A percentile compares a stretch with the other conserved stretches of the same genome.
These are phyloP conservation scores for Agonopterix arenella DNA, from an alignment of 2,888 invertebrate species.

Conservation along the genomic window DNA sequence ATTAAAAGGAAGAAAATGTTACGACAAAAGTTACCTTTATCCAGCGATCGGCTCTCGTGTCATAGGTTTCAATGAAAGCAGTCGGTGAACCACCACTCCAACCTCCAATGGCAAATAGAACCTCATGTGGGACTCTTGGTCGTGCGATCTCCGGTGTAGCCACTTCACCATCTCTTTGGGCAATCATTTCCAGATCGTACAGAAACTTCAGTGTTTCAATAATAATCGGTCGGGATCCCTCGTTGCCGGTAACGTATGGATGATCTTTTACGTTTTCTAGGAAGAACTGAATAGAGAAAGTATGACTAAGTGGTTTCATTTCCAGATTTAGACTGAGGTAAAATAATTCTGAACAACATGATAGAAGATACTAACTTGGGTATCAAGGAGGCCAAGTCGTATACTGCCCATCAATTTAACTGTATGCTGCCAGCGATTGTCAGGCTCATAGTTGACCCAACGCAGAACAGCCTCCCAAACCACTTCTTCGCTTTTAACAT, in stretches of 20 bases:
- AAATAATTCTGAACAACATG: not conserved
- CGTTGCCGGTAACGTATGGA: slow-evolving; percentile 88
- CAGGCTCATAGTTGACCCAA: slow-evolving; percentile 90
- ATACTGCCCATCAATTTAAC: slow-evolving; percentile 88
- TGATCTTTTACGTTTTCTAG: slow-evolving; percentile 93
- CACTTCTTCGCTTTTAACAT: slow-evolving; percentile 90
- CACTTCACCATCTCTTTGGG: slow-evolving; percentile 86
- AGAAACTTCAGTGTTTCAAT: slow-evolving; percentile 94
- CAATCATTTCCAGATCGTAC: slow-evolving; percentile 93
- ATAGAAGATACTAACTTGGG: slow-evolving; percentile 64
- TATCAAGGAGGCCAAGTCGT: slow-evolving; percentile 88
- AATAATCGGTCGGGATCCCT: slow-evolving; percentile 90
- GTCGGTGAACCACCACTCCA: slow-evolving; percentile 84
- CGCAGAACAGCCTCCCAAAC: slow-evolving; percentile 91
- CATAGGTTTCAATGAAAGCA: slow-evolving; percentile 90
- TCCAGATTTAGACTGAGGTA: not conserved
- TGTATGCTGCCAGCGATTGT: slow-evolving; percentile 83
- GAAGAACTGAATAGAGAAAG: slow-evolving; percentile 82
- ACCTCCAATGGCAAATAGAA: slow-evolving; percentile 83
- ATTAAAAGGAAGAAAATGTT: not conserved
- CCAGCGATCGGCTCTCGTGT: slow-evolving; percentile 93
- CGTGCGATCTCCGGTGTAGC: slow-evolving; percentile 90
- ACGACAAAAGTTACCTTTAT: slow-evolving; percentile 74
- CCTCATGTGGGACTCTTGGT: slow-evolving; percentile 91
- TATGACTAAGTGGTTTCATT: no score